phyloP scores from a whole-genome alignment of 2,888 invertebrate species.

The Julus scanicus region DNA sequence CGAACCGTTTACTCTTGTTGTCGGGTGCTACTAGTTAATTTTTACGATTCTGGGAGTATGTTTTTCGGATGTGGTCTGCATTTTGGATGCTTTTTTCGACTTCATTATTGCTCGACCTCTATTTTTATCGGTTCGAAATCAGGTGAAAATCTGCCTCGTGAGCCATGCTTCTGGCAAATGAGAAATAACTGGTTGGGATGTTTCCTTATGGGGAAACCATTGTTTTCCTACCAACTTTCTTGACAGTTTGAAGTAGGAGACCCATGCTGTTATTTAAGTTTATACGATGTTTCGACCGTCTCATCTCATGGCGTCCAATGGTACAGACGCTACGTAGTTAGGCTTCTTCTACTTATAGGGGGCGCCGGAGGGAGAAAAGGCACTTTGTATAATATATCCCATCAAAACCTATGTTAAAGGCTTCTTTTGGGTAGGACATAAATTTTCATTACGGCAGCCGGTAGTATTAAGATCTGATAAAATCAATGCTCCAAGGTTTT shows the following conservation, averaged over 20 bases:
- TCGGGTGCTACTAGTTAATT: neutral
- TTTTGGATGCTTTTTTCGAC: neutral
- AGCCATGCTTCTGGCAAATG: neutral
- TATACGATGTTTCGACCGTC: neutral
- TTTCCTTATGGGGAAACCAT: neutral
- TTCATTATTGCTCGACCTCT: neutral
- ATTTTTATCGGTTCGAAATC: neutral
- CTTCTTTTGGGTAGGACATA: neutral
- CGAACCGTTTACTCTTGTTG: neutral
- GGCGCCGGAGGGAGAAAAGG: neutral
- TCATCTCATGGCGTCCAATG: too few relatives aligned
- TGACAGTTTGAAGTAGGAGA: neutral
- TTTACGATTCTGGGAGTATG: neutral
- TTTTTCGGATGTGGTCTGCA: constrained; percentile 4
- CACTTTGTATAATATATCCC: neutral
- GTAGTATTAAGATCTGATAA: neutral
- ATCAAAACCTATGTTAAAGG: neutral
- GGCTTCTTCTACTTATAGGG: neutral
- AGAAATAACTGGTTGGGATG: constrained; percentile 7
- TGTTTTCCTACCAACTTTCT: neutral
- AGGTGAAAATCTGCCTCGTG: neutral
- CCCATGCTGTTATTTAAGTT: neutral
- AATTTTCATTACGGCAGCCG: neutral
- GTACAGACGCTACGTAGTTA: neutral
- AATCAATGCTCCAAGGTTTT: neutral